A percentile compares a stretch with the other conserved stretches of the same genome.
Evolutionary conservation across 2,888 invertebrate species (phyloP).

Genomic region (Drosophila robusta): DNA sequence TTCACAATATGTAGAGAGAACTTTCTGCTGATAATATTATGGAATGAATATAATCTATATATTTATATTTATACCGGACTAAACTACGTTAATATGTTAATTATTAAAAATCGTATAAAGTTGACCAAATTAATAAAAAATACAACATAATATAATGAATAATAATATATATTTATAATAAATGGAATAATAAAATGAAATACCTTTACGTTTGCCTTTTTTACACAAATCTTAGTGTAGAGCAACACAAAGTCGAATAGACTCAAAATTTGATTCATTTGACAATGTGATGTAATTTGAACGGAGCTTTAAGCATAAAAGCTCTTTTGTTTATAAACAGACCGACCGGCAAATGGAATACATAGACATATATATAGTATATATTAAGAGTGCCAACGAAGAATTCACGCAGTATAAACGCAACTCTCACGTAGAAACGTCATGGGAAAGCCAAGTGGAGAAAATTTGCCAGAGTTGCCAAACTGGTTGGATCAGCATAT

Average conservation of each 20-base stretch:
- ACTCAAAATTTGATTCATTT: constrained; percentile 1
- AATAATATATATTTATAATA: no score
- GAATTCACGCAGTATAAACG: constrained; percentile 13
- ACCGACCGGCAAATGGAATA: neutral
- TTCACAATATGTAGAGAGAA: no score
- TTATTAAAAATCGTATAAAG: no score
- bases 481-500: constrained; percentile 43
- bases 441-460: constrained; percentile 38
- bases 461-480: constrained; percentile 23
- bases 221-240: neutral
- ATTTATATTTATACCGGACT: no score
- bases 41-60: no score
- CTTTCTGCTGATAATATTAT: no score
- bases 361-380: neutral
- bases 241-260: neutral
- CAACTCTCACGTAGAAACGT: neutral
- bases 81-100: no score
- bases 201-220: no score
- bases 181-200: no score
- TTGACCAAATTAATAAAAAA: no score
- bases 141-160: no score
- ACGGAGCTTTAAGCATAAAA: constrained; percentile 16
- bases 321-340: constrained; percentile 11
- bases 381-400: neutral
- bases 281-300: constrained; percentile 13